These are phyloP conservation scores for Leptopilina clavipes DNA, from an alignment of 1,140 invertebrate genomes.

Conservation along the genomic window DNA sequence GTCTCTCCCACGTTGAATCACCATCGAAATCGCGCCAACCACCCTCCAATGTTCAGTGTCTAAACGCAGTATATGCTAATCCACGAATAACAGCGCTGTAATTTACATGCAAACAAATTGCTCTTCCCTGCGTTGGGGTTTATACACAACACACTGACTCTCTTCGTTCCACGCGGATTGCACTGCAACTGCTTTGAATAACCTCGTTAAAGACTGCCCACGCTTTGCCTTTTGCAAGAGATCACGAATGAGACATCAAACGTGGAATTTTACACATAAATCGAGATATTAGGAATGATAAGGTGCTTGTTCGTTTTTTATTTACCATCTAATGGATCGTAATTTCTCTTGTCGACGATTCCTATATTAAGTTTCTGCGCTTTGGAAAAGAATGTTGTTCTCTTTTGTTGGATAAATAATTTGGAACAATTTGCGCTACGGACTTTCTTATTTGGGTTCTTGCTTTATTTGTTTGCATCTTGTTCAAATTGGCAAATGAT, in stretches of 20 bases:
- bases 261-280: not conserved
- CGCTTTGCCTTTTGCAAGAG: constrained; percentile 8
- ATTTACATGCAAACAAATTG: constrained; percentile 51
- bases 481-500: no score
- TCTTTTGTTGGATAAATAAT: no score
- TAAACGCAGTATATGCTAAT: constrained; percentile 43
- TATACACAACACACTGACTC: not conserved
- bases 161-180: not conserved
- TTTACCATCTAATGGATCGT: no score
- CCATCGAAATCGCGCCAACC: constrained; percentile 8
- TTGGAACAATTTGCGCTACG: no score
- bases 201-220: constrained; percentile 14
- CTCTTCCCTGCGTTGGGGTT: constrained; percentile 14
- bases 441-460: no score
- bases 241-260: constrained; percentile 24
- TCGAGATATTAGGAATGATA: not conserved
- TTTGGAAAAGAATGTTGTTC: no score
- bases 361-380: no score
- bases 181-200: constrained; percentile 22
- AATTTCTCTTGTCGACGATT: no score
- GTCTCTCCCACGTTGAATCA: constrained; percentile 4
- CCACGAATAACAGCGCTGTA: constrained; percentile 43
- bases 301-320: no score
- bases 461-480: no score
- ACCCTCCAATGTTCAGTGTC: constrained; percentile 9